Conservation (phyloP, 2,797 vertebrate genomes). For the Babyrousa celebensis region DNA sequence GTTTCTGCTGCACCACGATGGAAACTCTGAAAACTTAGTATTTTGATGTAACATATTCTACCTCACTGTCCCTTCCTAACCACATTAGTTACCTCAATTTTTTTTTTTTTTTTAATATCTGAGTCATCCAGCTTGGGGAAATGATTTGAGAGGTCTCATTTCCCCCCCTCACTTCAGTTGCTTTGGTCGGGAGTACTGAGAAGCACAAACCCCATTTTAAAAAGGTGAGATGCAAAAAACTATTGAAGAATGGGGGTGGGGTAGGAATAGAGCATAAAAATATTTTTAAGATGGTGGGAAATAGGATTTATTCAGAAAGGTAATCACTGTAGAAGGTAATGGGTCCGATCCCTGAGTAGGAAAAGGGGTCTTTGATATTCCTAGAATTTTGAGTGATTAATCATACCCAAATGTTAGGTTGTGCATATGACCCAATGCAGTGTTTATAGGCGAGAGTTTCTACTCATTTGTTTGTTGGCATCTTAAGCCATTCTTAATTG, state of each 20-base stretch:
- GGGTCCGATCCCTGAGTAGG: neutral
- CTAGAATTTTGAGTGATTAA: slow-evolving; percentile 21
- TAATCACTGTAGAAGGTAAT: slow-evolving; percentile 7
- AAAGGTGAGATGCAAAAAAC: neutral
- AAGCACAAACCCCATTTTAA: slow-evolving; percentile 13
- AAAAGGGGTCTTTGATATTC: neutral
- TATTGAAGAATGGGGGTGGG: neutral
- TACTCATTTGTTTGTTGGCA: neutral
- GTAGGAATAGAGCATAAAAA: neutral
- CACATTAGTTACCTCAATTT: neutral
- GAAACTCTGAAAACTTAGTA: slow-evolving; percentile 16
- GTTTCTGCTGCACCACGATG: too few relatives aligned
- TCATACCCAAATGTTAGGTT: neutral
- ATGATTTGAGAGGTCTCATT: slow-evolving; percentile 22
- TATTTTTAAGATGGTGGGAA: neutral
- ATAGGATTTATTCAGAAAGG: neutral
- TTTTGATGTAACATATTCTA: slow-evolving; percentile 44
- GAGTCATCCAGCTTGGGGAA: neutral
- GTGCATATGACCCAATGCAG: neutral
- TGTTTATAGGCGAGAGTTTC: neutral
- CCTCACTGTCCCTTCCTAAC: neutral
- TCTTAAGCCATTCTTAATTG: neutral
- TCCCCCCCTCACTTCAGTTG: slow-evolving; percentile 19
- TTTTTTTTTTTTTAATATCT: neutral
- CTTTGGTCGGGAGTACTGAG: slow-evolving; percentile 25